Conservation (phyloP, 2,797 vertebrate genomes). For the Ammospiza maritima region DNA sequence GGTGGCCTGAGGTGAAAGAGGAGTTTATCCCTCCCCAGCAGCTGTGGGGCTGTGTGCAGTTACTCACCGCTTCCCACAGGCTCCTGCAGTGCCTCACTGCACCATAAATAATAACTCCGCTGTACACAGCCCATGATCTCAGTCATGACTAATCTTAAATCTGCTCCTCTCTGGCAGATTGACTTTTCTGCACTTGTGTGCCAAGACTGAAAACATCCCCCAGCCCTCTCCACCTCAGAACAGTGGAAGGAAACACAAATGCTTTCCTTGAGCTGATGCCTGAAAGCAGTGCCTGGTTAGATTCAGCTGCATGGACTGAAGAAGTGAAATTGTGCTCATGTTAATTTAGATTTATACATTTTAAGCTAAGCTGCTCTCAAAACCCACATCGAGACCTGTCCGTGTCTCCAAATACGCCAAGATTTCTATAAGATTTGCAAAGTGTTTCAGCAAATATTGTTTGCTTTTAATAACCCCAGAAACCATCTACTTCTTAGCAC, state of each 20-base stretch:
- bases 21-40: neutral
- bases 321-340: neutral
- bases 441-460: neutral
- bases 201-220: slow-evolving; percentile 17
- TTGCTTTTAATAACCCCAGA: neutral
- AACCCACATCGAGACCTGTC: neutral
- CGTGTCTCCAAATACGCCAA: neutral
- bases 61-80: neutral
- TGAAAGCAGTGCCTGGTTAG: neutral
- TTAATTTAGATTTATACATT: neutral
- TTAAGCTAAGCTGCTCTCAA: neutral
- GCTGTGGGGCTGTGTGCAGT: neutral
- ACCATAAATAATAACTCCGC: slow-evolving; percentile 39
- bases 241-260: neutral
- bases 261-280: neutral
- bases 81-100: slow-evolving; percentile 4
- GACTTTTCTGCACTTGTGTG: neutral
- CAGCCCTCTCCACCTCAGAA: neutral
- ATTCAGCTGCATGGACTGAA: neutral
- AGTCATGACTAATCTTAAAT: slow-evolving; percentile 37
- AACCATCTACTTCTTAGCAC: neutral
- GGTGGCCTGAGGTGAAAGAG: neutral
- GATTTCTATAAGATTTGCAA: neutral
- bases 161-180: neutral
- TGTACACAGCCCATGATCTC: slow-evolving; percentile 38